A percentile compares a stretch with the other conserved stretches of the same genome.
These are phyloP conservation scores for Cheilosia impressa DNA, from an alignment of 2,888 invertebrate species.

Conservation along the genomic window DNA sequence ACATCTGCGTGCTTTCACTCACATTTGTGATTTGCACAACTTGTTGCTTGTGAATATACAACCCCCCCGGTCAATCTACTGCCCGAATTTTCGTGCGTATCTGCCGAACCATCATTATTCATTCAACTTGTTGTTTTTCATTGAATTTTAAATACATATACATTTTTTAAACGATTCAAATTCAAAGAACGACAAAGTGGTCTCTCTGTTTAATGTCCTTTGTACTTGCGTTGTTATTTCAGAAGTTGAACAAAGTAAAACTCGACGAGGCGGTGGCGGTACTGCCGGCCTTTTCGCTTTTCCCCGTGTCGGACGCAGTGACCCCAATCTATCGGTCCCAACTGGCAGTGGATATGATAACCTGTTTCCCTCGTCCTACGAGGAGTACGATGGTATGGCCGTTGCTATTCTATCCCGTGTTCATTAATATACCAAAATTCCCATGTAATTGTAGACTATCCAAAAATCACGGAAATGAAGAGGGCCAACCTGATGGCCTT, in stretches of 20 bases:
- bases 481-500: slow-evolving; percentile 84
- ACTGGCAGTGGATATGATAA: slow-evolving; percentile 81
- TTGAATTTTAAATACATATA: neutral
- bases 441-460: slow-evolving; percentile 77
- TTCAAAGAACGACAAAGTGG: neutral
- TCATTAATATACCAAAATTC: neutral
- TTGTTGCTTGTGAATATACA: too few species aligned
- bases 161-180: neutral
- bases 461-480: slow-evolving; percentile 80
- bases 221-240: slow-evolving; percentile 14
- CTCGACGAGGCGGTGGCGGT: slow-evolving; percentile 85
- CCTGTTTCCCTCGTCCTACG: slow-evolving; percentile 84
- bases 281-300: slow-evolving; percentile 86
- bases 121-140: neutral
- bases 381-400: slow-evolving; percentile 84
- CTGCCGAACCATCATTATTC: slow-evolving; percentile 2
- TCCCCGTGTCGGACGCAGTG: slow-evolving; percentile 86
- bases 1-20: too few species aligned
- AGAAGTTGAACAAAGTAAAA: slow-evolving; percentile 82
- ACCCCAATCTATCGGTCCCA: slow-evolving; percentile 79
- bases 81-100: neutral
- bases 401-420: neutral
- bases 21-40: too few species aligned
- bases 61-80: neutral
- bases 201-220: neutral